phyloP scores from a whole-genome alignment of 2,113 vertebrate genomes.

The Hypomesus transpacificus region DNA sequence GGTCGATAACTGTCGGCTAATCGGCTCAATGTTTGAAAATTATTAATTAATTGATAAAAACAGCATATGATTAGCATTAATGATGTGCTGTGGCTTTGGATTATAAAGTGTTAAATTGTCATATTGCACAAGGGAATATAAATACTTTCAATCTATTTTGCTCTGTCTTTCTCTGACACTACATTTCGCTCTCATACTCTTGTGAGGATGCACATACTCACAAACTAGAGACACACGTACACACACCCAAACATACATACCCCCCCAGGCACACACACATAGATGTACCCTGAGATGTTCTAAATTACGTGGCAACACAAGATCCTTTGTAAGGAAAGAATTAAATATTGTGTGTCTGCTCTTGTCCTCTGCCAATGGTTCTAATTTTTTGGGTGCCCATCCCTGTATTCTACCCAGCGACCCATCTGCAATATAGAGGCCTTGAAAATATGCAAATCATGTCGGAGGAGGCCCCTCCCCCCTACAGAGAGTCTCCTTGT shows the following conservation, averaged over 20 bases:
- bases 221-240: neutral
- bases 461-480: slow-evolving; percentile 32
- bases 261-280: neutral
- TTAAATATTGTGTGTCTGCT: neutral
- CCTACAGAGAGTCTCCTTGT: slow-evolving; percentile 29
- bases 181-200: too few species aligned
- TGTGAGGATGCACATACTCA: neutral
- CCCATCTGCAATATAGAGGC: slow-evolving; percentile 1
- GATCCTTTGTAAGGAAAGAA: neutral
- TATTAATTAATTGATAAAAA: neutral
- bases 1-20: too few species aligned
- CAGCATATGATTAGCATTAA: neutral
- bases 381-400: neutral
- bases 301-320: neutral
- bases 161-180: too few species aligned
- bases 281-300: neutral
- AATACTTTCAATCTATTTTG: too few species aligned
- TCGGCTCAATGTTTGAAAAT: neutral
- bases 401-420: neutral
- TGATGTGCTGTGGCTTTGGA: too few species aligned
- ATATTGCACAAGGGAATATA: too few species aligned
- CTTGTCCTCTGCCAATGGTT: slow-evolving; percentile 4
- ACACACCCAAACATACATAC: neutral
- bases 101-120: too few species aligned
- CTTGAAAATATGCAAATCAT: slow-evolving; percentile 32